These are phyloP conservation scores for Heliconius congener DNA, from an alignment of 1,140 invertebrate genomes.

Conservation along the genomic window DNA sequence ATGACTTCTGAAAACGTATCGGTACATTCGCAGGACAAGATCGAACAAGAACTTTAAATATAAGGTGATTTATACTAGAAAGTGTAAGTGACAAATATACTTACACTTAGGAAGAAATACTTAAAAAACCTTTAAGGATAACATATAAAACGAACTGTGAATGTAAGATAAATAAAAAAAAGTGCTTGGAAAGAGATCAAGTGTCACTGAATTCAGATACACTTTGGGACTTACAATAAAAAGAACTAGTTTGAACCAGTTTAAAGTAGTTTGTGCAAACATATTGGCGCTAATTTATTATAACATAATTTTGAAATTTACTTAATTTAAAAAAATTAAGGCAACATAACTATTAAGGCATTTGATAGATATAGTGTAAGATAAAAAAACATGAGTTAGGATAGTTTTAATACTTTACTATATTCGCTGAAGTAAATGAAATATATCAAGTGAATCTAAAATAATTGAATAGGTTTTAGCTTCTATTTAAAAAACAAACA, in stretches of 20 bases:
- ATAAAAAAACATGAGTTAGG: neutral
- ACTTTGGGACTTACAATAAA: neutral
- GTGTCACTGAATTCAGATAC: neutral
- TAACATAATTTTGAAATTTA: neutral
- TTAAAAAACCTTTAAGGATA: too few species aligned
- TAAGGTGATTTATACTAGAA: neutral
- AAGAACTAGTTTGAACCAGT: neutral
- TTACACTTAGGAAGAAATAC: too few species aligned
- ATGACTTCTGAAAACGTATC: constrained; percentile 52
- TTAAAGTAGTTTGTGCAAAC: neutral
- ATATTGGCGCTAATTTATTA: neutral
- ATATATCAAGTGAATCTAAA: neutral
- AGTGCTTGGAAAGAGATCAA: too few species aligned
- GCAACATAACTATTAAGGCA: neutral
- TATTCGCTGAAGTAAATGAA: neutral
- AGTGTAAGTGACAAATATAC: too few species aligned
- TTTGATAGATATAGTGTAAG: neutral
- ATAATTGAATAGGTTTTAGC: neutral
- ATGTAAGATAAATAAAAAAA: too few species aligned
- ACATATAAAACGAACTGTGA: too few species aligned
- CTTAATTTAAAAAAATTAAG: neutral
- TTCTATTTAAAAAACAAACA: neutral
- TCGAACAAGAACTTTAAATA: constrained; percentile 33
- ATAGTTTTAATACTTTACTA: neutral
- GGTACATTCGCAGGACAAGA: constrained; percentile 48